Conservation (phyloP, 2,113 vertebrate genomes). For the Cyprinodon tularosa region DNA sequence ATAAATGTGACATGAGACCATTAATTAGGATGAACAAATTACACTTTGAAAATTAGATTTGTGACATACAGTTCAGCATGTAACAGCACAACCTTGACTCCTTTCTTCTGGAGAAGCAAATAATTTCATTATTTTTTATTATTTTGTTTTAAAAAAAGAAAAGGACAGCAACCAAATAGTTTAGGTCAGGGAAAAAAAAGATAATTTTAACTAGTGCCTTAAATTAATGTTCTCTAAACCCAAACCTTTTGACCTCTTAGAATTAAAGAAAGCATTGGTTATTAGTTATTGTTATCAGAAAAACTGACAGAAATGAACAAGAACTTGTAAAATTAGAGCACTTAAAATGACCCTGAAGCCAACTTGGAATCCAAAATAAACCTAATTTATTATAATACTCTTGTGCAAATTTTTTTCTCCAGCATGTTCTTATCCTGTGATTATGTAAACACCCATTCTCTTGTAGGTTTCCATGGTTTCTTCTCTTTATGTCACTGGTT, state of each 20-base stretch:
- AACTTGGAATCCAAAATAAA: too few species aligned
- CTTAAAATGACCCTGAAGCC: too few species aligned
- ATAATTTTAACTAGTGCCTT: neutral
- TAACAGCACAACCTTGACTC: too few species aligned
- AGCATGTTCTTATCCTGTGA: constrained; percentile 17
- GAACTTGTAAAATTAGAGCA: too few species aligned
- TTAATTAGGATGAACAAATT: neutral
- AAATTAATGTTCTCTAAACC: neutral
- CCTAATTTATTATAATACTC: neutral
- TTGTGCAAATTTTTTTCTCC: neutral
- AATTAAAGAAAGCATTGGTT: too few species aligned
- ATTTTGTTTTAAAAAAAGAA: too few species aligned
- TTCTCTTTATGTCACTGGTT: constrained; percentile 33
- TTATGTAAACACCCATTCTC: constrained; percentile 27
- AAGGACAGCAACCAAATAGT: neutral
- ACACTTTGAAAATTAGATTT: too few species aligned
- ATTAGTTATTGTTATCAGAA: too few species aligned
- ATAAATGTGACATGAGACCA: neutral
- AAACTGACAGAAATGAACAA: too few species aligned
- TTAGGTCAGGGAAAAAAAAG: neutral
- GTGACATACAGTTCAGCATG: too few species aligned
- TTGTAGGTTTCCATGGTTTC: constrained; percentile 39
- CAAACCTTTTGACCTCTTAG: too few species aligned
- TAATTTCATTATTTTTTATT: too few species aligned
- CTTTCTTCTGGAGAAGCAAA: neutral